phyloP scores from a whole-genome alignment of 2,797 vertebrate species.

The Cyclura pinguis region DNA sequence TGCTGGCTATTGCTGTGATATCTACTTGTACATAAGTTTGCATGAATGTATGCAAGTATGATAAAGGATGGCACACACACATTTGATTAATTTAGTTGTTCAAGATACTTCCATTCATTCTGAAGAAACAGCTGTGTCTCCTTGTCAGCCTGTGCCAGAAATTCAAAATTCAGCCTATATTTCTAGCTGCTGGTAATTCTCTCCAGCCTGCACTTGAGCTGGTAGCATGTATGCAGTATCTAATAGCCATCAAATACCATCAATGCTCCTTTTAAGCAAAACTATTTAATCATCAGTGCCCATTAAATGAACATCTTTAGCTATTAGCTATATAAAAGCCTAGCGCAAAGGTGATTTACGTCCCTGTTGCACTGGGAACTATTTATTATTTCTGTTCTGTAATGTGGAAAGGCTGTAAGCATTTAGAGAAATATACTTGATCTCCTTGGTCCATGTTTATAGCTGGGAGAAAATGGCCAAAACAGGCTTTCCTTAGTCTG shows the following conservation, averaged over 20 bases:
- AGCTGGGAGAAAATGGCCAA: background rate
- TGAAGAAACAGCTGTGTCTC: background rate
- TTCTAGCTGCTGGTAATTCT: background rate
- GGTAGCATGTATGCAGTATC: background rate
- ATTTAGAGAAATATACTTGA: background rate
- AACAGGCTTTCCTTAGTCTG: background rate
- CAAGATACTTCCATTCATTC: background rate
- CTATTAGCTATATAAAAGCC: background rate
- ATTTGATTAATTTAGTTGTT: background rate
- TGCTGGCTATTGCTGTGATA: background rate
- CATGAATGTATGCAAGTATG: background rate
- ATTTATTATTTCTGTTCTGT: background rate
- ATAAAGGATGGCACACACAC: background rate
- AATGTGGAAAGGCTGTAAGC: background rate
- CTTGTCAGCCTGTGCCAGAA: background rate
- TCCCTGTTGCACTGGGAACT: background rate
- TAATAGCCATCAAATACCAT: background rate
- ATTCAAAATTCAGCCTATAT: background rate
- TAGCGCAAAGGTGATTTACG: constrained; percentile 4
- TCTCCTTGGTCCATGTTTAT: background rate
- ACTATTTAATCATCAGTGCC: background rate
- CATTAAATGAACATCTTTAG: background rate
- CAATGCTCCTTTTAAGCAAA: background rate
- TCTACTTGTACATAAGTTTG: background rate
- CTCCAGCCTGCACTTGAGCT: background rate